Conservation (phyloP, 1,140 invertebrate genomes). For the Mya arenaria region DNA sequence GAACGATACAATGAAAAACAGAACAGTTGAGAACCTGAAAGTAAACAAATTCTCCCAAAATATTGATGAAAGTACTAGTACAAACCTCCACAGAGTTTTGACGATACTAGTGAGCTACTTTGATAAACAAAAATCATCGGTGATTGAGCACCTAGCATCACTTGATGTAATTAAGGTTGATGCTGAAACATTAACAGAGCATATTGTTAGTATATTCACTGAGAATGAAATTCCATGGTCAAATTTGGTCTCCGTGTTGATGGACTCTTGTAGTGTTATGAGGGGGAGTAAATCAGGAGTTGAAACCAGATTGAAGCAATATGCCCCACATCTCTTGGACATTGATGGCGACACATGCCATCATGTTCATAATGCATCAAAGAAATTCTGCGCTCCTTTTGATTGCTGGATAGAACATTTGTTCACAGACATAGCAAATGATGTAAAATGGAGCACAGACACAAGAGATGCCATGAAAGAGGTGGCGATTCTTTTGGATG, state of each 20-base stretch:
- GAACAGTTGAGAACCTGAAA: too few relatives aligned
- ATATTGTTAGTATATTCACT: slow-evolving; percentile 12
- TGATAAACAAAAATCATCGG: not conserved
- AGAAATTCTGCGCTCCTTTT: slow-evolving; percentile 62
- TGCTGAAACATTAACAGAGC: slow-evolving; percentile 1
- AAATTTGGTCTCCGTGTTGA: slow-evolving; percentile 59
- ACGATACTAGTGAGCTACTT: slow-evolving; percentile 49
- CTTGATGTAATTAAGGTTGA: slow-evolving; percentile 10
- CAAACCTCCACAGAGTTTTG: too few relatives aligned
- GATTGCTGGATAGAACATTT: slow-evolving; percentile 47
- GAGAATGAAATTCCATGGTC: slow-evolving; percentile 32
- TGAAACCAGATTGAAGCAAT: slow-evolving; percentile 48
- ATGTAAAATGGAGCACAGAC: slow-evolving; percentile 64
- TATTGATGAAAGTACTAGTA: too few relatives aligned
- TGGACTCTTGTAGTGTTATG: slow-evolving; percentile 63
- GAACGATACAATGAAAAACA: too few relatives aligned
- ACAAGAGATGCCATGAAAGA: slow-evolving; percentile 33
- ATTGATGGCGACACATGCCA: slow-evolving; percentile 66
- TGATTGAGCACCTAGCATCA: slow-evolving; percentile 35
- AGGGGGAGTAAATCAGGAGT: slow-evolving; percentile 56
- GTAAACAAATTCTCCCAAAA: too few relatives aligned
- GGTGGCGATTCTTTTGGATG: slow-evolving; percentile 46
- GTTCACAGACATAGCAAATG: slow-evolving; percentile 52
- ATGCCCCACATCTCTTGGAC: slow-evolving; percentile 57
- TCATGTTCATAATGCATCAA: slow-evolving; percentile 61